phyloP scores from a whole-genome alignment of 2,797 vertebrate genomes.

The Scarus forsteni region DNA sequence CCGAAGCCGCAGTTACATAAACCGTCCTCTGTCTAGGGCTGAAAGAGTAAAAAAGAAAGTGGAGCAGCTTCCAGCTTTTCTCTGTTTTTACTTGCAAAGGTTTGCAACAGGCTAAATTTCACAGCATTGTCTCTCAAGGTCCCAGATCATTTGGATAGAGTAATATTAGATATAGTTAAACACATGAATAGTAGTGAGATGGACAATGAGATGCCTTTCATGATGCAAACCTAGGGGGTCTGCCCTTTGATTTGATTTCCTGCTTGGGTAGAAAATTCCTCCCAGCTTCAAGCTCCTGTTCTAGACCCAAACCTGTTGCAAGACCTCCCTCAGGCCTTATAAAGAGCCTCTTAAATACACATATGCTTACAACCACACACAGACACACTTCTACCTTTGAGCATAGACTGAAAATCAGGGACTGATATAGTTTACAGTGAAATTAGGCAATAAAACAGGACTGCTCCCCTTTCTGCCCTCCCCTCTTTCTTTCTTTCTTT shows the following conservation, averaged over 20 bases:
- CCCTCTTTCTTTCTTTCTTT: conserved; percentile 10
- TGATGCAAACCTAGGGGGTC: conserved; percentile 2
- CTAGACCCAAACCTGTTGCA: conserved; percentile 5
- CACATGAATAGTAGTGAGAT: background rate
- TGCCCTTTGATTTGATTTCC: background rate
- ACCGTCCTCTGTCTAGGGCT: conserved; percentile 9
- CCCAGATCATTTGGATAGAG: too few relatives aligned
- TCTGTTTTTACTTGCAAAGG: conserved; percentile 9
- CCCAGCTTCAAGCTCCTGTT: conserved; percentile 12
- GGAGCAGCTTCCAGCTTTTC: conserved; percentile 7
- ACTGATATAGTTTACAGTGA: conserved; percentile 18
- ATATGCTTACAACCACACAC: conserved; percentile 12
- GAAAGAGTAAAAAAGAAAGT: conserved; percentile 27
- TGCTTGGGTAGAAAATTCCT: conserved; percentile 12
- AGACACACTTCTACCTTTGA: conserved; percentile 25
- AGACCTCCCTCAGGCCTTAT: conserved; percentile 18
- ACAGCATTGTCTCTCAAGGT: background rate
- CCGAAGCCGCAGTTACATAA: conserved; percentile 46
- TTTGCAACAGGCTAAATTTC: background rate
- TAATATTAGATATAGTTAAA: conserved; percentile 8
- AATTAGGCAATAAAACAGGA: conserved; percentile 28
- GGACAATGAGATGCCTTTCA: conserved; percentile 1
- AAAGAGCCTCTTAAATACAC: conserved; percentile 15
- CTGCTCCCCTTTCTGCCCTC: background rate
- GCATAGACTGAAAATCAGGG: conserved; percentile 20